Percentiles rank a stretch among this genome's conserved stretches.
Evolutionary conservation across 1,140 invertebrate genomes (phyloP).

Genomic region (Psix sp.): DNA sequence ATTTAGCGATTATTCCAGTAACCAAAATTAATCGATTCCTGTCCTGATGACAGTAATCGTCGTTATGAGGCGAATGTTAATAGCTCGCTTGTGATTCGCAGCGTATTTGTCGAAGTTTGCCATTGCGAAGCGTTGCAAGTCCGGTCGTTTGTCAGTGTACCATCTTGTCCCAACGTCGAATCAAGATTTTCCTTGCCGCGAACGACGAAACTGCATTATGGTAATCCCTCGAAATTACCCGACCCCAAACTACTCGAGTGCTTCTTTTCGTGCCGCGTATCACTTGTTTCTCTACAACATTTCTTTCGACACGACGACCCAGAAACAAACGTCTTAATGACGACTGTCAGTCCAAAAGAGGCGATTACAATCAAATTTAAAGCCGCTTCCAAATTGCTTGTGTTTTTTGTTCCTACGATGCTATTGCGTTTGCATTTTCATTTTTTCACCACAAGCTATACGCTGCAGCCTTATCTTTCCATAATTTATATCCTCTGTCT

Average conservation of each 20-base stretch:
- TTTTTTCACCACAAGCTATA: slow-evolving; percentile 20
- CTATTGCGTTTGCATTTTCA: slow-evolving; percentile 12
- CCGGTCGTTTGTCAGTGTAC: slow-evolving; percentile 55
- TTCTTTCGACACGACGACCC: slow-evolving; percentile 18
- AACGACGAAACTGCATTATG: slow-evolving; percentile 57
- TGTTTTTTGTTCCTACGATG: too few relatives aligned
- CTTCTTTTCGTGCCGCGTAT: slow-evolving; percentile 41
- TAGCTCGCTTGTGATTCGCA: slow-evolving; percentile 30
- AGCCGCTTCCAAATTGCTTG: too few relatives aligned
- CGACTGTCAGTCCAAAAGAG: slow-evolving; percentile 2
- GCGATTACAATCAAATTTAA: slow-evolving; percentile 4
- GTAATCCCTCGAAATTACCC: slow-evolving; percentile 55
- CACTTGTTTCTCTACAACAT: slow-evolving; percentile 36
- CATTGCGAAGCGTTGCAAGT: slow-evolving; percentile 25
- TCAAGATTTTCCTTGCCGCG: slow-evolving; percentile 55
- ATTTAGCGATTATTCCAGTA: not conserved
- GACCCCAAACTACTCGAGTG: slow-evolving; percentile 32
- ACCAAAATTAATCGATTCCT: slow-evolving; percentile 6
- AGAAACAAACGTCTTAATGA: slow-evolving; percentile 31
- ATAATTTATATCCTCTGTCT: slow-evolving; percentile 18
- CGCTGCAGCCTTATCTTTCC: slow-evolving; percentile 24
- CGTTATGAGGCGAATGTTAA: slow-evolving; percentile 40
- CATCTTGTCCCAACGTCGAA: slow-evolving; percentile 47
- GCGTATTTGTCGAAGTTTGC: slow-evolving; percentile 44
- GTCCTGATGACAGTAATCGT: slow-evolving; percentile 20